Evolutionary conservation across 64 coral and sea anemone genomes (phyloP).

Genomic region (Pachyseris speciosa): DNA sequence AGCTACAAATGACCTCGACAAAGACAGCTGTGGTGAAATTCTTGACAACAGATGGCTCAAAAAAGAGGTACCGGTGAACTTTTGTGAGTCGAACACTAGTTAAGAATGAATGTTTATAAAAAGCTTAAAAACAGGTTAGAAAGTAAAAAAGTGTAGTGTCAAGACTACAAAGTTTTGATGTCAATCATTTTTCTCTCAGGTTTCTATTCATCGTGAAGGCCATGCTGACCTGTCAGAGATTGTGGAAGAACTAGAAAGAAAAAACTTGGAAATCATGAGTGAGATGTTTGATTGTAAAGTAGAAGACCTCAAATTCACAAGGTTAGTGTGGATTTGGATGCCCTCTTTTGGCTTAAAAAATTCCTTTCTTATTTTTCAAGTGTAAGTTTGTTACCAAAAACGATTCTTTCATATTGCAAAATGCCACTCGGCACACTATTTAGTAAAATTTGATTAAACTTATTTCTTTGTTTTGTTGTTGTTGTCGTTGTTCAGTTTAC

Average conservation of each 20-base stretch:
- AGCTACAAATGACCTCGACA: slow-evolving; percentile 89
- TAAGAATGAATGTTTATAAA: too few species aligned
- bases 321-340: slow-evolving; percentile 27
- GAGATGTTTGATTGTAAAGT: slow-evolving; percentile 97
- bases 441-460: too few species aligned
- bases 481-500: too few species aligned
- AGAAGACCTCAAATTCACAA: slow-evolving; percentile 89
- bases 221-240: slow-evolving; percentile 55
- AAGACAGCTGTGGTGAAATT: slow-evolving; percentile 86
- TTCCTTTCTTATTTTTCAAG: too few species aligned
- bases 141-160: too few species aligned
- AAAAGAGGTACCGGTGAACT: slow-evolving; percentile 65
- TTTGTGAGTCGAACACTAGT: too few species aligned
- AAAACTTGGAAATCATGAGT: slow-evolving; percentile 94
- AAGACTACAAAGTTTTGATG: too few species aligned
- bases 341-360: neutral
- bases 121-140: too few species aligned
- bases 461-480: too few species aligned
- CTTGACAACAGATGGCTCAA: slow-evolving; percentile 98
- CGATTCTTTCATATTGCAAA: too few species aligned
- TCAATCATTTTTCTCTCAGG: slow-evolving; percentile 64
- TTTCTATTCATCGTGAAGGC: slow-evolving; percentile 74
- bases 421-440: too few species aligned
- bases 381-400: too few species aligned
- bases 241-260: slow-evolving; percentile 81